A percentile compares a stretch with the other conserved stretches of the same genome.
phyloP scores from a whole-genome alignment of 2,113 vertebrate species.

The Paedocypris sp. region DNA sequence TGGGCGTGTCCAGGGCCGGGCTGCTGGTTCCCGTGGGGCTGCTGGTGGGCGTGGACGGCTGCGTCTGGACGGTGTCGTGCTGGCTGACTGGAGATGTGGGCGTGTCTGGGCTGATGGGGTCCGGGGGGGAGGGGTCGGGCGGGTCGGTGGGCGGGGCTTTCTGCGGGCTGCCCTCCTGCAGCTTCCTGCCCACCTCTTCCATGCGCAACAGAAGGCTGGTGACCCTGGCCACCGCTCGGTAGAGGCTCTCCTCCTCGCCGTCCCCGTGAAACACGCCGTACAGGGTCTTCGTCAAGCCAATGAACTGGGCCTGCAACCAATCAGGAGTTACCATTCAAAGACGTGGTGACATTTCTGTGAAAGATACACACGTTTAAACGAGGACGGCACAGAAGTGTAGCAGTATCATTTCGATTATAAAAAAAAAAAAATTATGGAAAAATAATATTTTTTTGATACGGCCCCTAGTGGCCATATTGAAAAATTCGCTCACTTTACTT shows the following conservation, averaged over 20 bases:
- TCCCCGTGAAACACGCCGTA: constrained; percentile 89
- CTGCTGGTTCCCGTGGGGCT: constrained; percentile 33
- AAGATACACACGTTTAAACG: no score
- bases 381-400: no score
- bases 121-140: background rate
- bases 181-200: constrained; percentile 56
- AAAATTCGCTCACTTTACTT: no score
- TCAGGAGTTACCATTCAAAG: background rate
- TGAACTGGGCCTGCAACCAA: constrained; percentile 75
- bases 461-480: no score
- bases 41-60: constrained; percentile 25
- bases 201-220: constrained; percentile 74
- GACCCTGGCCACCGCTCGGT: constrained; percentile 78
- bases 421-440: no score
- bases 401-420: no score
- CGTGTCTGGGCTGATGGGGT: background rate
- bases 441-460: no score
- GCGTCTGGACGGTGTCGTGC: background rate
- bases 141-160: constrained; percentile 7
- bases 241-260: constrained; percentile 81
- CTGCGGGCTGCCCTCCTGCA: constrained; percentile 48
- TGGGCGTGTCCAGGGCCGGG: constrained; percentile 24
- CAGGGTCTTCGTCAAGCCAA: constrained; percentile 90
- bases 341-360: no score
- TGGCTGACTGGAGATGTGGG: constrained; percentile 1